Conservation (phyloP, 2,888 invertebrate genomes). For the Watsonalla cultraria region DNA sequence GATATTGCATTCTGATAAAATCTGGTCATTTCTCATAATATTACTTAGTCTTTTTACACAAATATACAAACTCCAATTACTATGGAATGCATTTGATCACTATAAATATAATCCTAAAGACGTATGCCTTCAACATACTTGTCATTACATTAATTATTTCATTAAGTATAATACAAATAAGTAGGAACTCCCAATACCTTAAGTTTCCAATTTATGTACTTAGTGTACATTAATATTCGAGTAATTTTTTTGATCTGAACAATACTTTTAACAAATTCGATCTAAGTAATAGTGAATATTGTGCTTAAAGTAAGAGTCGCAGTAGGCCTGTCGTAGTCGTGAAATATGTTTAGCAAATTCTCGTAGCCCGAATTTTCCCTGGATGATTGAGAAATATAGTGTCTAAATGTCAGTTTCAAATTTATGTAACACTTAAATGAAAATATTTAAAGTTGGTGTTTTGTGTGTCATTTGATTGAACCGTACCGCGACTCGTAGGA, state of each 20-base stretch:
- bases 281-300: slow-evolving; percentile 9
- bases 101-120: slow-evolving; percentile 10
- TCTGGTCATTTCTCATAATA: slow-evolving; percentile 72
- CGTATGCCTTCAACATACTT: background rate
- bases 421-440: too few species aligned
- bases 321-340: slow-evolving; percentile 6
- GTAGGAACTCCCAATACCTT: slow-evolving; percentile 71
- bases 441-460: too few species aligned
- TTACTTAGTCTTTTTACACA: slow-evolving; percentile 62
- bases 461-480: background rate
- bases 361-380: too few species aligned
- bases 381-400: too few species aligned
- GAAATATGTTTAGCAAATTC: too few species aligned
- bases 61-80: slow-evolving; percentile 54
- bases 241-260: slow-evolving; percentile 38
- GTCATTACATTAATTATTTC: slow-evolving; percentile 6
- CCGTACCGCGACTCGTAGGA: slow-evolving; percentile 35
- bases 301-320: slow-evolving; percentile 8
- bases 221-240: slow-evolving; percentile 54
- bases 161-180: slow-evolving; percentile 46
- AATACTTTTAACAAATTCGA: slow-evolving; percentile 14
- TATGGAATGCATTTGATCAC: slow-evolving; percentile 54
- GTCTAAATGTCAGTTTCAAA: too few species aligned
- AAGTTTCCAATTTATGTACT: slow-evolving; percentile 29
- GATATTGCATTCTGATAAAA: slow-evolving; percentile 78